Percentiles rank a stretch among this genome's conserved stretches.
Conservation (phyloP, 2,888 invertebrate genomes). For the Harpalus rubripes region DNA sequence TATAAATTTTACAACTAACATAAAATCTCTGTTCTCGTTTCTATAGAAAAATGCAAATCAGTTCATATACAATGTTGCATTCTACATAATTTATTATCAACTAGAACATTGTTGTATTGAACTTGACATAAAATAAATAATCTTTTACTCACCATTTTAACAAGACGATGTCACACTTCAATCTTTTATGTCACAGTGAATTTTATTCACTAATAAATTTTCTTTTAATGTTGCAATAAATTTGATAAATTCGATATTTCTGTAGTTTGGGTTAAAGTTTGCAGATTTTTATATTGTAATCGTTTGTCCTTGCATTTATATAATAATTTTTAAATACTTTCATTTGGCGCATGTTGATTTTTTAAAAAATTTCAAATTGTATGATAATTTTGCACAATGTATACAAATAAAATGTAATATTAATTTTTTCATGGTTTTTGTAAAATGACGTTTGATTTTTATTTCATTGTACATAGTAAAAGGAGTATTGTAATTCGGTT, state of each 20-base stretch:
- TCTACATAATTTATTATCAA: slow-evolving; percentile 24
- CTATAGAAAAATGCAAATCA: not conserved
- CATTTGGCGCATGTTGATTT: not conserved
- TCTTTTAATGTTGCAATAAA: slow-evolving; percentile 12
- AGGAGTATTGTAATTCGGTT: too few relatives aligned
- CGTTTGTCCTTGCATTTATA: slow-evolving; percentile 27
- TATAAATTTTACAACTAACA: not conserved
- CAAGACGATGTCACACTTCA: not conserved
- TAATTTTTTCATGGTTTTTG: too few relatives aligned
- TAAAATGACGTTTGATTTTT: too few relatives aligned
- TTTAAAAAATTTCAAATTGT: not conserved
- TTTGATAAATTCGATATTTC: slow-evolving; percentile 23
- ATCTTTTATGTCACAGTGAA: not conserved
- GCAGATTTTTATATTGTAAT: not conserved
- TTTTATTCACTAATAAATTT: slow-evolving; percentile 16
- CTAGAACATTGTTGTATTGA: not conserved
- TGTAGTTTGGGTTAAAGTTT: slow-evolving; percentile 23
- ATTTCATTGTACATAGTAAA: too few relatives aligned
- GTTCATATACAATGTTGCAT: not conserved
- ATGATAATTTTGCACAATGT: too few relatives aligned
- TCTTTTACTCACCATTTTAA: slow-evolving; percentile 30
- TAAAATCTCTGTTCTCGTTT: not conserved
- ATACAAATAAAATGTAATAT: too few relatives aligned
- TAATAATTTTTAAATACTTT: not conserved
- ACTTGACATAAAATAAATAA: slow-evolving; percentile 35